Conservation (phyloP, 2,113 vertebrate genomes). For the Tetraodon nigroviridis region DNA sequence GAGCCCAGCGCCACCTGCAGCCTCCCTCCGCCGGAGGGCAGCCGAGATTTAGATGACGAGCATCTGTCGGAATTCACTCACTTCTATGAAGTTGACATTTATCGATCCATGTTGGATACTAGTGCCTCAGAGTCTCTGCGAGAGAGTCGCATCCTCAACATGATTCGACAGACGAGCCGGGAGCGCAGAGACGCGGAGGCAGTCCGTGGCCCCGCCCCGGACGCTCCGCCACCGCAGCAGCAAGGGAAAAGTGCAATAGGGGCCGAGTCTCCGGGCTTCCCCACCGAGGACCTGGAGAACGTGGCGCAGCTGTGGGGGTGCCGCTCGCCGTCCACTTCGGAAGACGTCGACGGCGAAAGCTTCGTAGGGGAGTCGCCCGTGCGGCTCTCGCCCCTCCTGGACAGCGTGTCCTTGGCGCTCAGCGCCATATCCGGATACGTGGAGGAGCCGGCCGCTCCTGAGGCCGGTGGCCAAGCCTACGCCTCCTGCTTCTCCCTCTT, state of each 20-base stretch:
- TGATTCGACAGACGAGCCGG: constrained; percentile 97
- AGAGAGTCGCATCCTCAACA: constrained; percentile 98
- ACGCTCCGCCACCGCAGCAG: constrained; percentile 91
- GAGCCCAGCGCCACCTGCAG: constrained; percentile 87
- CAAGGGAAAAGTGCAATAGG: constrained; percentile 99
- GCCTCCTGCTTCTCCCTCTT: constrained; percentile 95
- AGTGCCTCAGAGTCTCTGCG: constrained; percentile 98
- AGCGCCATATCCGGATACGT: constrained; percentile 82
- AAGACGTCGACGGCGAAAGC: constrained; percentile 92
- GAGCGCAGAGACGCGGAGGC: constrained; percentile 91
- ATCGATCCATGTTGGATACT: constrained; percentile 99
- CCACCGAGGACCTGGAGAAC: constrained; percentile 88
- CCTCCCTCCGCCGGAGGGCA: constrained; percentile 92
- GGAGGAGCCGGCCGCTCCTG: constrained; percentile 81
- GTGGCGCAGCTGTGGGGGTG: constrained; percentile 97
- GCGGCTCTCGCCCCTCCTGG: constrained; percentile 84
- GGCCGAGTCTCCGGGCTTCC: constrained; percentile 86
- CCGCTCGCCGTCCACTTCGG: constrained; percentile 92
- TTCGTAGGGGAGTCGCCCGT: constrained; percentile 90
- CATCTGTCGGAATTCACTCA: constrained; percentile 97
- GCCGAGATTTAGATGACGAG: constrained; percentile 93
- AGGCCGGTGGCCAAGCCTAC: constrained; percentile 84
- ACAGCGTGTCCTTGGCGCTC: constrained; percentile 82
- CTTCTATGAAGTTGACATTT: constrained; percentile 99
- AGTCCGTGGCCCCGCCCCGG: constrained; percentile 96